Evolutionary conservation across 2,113 vertebrate genomes (phyloP), one percentile per base, ranked within the genome.

Genomic region (Solea solea): DNA sequence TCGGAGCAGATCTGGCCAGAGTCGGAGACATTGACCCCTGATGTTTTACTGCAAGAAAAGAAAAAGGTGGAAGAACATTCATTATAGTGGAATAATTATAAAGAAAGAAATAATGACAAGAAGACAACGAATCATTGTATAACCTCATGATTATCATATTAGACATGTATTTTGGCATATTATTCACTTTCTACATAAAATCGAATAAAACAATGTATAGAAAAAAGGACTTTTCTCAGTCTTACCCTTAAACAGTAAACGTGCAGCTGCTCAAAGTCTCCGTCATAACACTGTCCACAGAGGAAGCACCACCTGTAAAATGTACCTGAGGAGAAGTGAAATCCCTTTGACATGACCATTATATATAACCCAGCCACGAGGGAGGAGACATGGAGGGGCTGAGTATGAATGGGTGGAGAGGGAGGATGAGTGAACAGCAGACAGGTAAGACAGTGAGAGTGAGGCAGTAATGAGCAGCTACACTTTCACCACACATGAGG

Each of bases 1-100:
- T 87, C 0, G 91, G 89, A 86, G 93, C 91, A 12, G 90, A 91
- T 74, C 87, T 80, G n/a, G 90, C 83, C 55, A 93, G 55, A 62
- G 92, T 77, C 7, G 91, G 91, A 70, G 90, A 74, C 93, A 93
- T 94, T 16, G 69, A 50, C 60, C 57, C 64, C 67, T 68, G 72
- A 10, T 50, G 54, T 70, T 54, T 9, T 42, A 46, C 78, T 82
- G 64, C n/a, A 51, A 56, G 25, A 71, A 15, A 55, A 67, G 53
- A 67, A 59, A 77, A 34, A 34, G 27, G 1, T 52, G 1, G 45
- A 12, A 39, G 2, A 51, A 8, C 12, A 44, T 55, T 56, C 11
- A 40, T 56, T 34, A 8, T 1, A 15, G 15, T n/a, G 15, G 4
- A n/a, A 12, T 48, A 34, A 34, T 4, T 34, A 34, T 6, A 6